Percentiles rank a stretch among this genome's conserved stretches.
These are phyloP conservation scores for Miltochrista miniata DNA, from an alignment of 2,888 invertebrate species.

Conservation along the genomic window DNA sequence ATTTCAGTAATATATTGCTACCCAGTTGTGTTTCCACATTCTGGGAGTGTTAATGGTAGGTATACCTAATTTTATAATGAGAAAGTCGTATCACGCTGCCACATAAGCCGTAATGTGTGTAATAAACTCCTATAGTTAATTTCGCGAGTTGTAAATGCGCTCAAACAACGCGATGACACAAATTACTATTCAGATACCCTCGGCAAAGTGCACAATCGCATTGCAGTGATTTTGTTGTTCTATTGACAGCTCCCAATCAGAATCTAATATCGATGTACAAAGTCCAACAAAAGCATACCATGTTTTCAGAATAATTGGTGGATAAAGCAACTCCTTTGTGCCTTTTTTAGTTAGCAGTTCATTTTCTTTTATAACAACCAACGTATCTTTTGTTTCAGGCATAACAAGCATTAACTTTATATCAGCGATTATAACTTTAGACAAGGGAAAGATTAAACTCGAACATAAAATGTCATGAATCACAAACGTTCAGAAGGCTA, in stretches of 20 bases:
- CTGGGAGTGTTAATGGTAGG: constrained; percentile 27
- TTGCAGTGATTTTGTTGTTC: too few relatives aligned
- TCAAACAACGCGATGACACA: too few relatives aligned
- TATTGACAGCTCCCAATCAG: too few relatives aligned
- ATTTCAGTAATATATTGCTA: constrained; percentile 21
- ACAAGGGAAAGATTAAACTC: constrained; percentile 35
- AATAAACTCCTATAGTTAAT: constrained; percentile 64
- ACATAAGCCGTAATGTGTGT: constrained; percentile 48
- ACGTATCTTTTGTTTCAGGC: too few relatives aligned
- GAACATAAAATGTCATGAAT: constrained; percentile 36
- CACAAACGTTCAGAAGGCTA: constrained; percentile 27
- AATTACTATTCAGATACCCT: too few relatives aligned
- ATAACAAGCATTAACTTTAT: too few relatives aligned
- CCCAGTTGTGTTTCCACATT: constrained; percentile 5
- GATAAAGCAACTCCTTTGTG: constrained; percentile 50
- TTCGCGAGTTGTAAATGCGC: constrained; percentile 36
- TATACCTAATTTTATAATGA: constrained; percentile 40
- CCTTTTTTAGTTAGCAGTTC: constrained; percentile 48
- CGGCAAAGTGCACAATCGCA: too few relatives aligned
- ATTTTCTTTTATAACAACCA: constrained; percentile 44
- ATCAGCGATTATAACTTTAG: constrained; percentile 16
- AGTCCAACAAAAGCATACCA: too few relatives aligned
- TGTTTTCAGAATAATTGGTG: too few relatives aligned
- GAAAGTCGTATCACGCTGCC: constrained; percentile 46
- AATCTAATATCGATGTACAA: too few relatives aligned